A percentile compares a stretch with the other conserved stretches of the same genome.
Conservation (phyloP, 2,113 vertebrate genomes). For the Propithecus coquereli region DNA sequence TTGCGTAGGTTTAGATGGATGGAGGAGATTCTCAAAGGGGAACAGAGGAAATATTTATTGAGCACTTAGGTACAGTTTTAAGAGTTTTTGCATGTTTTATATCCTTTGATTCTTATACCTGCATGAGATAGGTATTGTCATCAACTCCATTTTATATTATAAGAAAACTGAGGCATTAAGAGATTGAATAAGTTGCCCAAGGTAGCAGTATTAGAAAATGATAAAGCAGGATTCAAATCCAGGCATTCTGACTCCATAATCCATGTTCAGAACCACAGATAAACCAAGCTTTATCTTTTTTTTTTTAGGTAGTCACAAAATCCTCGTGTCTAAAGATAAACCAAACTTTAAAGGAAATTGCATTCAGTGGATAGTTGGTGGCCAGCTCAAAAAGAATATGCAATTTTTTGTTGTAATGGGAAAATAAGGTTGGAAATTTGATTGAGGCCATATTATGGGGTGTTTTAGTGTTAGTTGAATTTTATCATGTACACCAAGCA, state of each 20-base stretch:
- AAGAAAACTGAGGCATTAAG: neutral
- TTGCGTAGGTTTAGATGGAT: neutral
- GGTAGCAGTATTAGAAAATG: neutral
- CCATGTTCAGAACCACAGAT: neutral
- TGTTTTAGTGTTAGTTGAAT: neutral
- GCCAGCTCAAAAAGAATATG: too few relatives aligned
- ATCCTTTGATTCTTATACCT: neutral
- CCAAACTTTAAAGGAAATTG: neutral
- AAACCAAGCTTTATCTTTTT: neutral
- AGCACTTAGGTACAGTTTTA: neutral
- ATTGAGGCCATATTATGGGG: neutral
- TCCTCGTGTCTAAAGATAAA: neutral
- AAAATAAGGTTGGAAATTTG: constrained; percentile 32
- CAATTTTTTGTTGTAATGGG: neutral
- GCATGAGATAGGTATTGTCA: neutral
- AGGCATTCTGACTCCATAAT: neutral
- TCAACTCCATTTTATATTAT: neutral
- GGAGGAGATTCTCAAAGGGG: neutral
- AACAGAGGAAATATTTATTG: neutral
- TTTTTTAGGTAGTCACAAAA: too few relatives aligned
- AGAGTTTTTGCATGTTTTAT: neutral
- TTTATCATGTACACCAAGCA: neutral
- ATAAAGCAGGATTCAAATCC: neutral
- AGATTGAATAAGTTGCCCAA: neutral
- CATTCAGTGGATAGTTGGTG: neutral